Evolutionary conservation across 2,888 invertebrate species (phyloP).

Genomic region (Eupeodes latifasciatus): DNA sequence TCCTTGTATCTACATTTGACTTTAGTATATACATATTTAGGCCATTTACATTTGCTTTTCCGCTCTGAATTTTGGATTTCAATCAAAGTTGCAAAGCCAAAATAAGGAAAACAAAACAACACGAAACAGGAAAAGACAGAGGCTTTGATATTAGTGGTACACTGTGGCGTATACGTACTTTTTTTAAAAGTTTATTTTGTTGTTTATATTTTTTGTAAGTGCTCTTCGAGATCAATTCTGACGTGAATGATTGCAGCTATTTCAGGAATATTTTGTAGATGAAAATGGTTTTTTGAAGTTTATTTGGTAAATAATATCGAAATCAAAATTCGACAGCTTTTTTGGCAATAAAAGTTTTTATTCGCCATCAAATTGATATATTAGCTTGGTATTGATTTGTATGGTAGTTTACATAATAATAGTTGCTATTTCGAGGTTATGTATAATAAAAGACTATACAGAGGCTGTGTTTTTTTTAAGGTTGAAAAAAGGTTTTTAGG

Average conservation of each 20-base stretch:
- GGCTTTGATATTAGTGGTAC: background rate
- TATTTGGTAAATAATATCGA: background rate
- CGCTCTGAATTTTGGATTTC: conserved; percentile 18
- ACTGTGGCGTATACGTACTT: conserved; percentile 38
- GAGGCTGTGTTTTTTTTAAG: too few relatives aligned
- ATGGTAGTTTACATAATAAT: background rate
- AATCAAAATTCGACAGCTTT: conserved; percentile 11
- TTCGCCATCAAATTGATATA: conserved; percentile 19
- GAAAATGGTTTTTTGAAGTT: conserved; percentile 3
- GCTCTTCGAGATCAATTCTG: conserved; percentile 36
- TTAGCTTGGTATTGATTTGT: conserved; percentile 4
- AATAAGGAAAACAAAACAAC: background rate
- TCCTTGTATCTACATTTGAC: too few relatives aligned
- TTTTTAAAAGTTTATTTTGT: background rate
- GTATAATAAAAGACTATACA: too few relatives aligned
- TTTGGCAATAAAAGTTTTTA: conserved; percentile 23
- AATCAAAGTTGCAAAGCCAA: conserved; percentile 34
- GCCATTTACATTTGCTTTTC: conserved; percentile 28
- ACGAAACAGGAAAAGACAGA: conserved; percentile 11
- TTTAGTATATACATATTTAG: background rate
- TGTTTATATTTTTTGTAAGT: conserved; percentile 8
- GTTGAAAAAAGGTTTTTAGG: too few relatives aligned
- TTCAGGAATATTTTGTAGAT: conserved; percentile 24
- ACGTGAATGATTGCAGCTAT: conserved; percentile 28
- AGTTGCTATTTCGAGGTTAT: background rate